Conservation (phyloP, 2,888 invertebrate species). For the Cerastis leucographa region DNA sequence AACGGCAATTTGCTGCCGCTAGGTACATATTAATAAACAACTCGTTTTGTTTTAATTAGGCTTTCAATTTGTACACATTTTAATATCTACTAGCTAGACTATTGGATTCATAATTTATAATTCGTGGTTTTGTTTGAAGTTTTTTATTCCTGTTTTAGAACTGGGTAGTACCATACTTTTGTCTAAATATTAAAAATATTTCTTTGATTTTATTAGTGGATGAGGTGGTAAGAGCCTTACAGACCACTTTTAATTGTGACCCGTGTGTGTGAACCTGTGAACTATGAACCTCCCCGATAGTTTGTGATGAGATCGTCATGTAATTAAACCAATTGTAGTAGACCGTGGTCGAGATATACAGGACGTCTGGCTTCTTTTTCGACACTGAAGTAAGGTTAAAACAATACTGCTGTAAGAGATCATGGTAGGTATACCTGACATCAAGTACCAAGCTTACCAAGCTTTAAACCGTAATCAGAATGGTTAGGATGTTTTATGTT, state of each 20-base stretch:
- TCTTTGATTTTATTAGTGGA: background rate
- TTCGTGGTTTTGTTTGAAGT: conserved; percentile 29
- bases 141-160: background rate
- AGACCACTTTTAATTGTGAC: background rate
- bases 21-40: conserved; percentile 31
- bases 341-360: background rate
- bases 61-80: conserved; percentile 45
- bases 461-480: too few relatives aligned
- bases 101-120: conserved; percentile 28
- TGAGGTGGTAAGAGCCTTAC: too few relatives aligned
- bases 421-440: background rate
- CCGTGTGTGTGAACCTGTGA: too few relatives aligned
- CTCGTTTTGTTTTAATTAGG: conserved; percentile 55
- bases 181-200: background rate
- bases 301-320: background rate
- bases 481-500: background rate
- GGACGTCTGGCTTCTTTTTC: background rate
- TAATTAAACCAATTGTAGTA: background rate
- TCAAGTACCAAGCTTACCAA: too few relatives aligned
- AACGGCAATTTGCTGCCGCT: conserved; percentile 40
- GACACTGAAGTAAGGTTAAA: background rate
- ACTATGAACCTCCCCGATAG: background rate
- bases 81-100: conserved; percentile 21
- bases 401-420: background rate
- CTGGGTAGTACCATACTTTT: too few relatives aligned